phyloP scores from a whole-genome alignment of 2,888 invertebrate species.

The Andricus quercusramuli region DNA sequence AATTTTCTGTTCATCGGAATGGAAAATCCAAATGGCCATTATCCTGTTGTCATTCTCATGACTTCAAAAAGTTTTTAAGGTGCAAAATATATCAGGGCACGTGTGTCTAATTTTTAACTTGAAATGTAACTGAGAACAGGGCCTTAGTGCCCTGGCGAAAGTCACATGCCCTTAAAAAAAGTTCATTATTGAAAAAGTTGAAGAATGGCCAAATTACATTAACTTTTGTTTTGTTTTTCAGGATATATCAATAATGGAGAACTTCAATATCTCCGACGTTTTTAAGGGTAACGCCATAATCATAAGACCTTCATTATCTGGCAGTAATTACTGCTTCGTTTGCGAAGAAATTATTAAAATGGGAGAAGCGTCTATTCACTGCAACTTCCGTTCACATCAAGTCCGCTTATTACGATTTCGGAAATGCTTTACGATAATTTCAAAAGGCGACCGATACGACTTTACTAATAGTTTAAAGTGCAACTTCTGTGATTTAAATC shows the following conservation, averaged over 20 bases:
- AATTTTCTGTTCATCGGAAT: no score
- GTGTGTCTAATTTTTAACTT: no score
- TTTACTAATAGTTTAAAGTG: neutral
- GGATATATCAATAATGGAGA: neutral
- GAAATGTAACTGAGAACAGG: no score
- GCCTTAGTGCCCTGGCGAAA: no score
- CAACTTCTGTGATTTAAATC: neutral
- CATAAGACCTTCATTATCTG: constrained; percentile 2
- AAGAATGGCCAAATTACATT: no score
- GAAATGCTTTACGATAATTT: neutral
- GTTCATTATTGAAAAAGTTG: no score
- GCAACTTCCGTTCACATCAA: neutral
- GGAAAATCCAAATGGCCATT: no score
- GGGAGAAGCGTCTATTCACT: neutral
- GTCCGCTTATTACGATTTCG: neutral
- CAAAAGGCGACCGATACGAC: neutral
- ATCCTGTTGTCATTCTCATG: no score
- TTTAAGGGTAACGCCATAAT: neutral
- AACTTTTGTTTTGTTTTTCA: neutral
- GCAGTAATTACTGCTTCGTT: neutral
- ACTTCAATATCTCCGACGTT: neutral
- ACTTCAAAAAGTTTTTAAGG: no score
- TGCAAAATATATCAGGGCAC: no score
- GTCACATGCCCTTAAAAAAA: no score
- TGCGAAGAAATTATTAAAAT: neutral